phyloP scores from a whole-genome alignment of 2,113 vertebrate species.

The Corythoichthys intestinalis region DNA sequence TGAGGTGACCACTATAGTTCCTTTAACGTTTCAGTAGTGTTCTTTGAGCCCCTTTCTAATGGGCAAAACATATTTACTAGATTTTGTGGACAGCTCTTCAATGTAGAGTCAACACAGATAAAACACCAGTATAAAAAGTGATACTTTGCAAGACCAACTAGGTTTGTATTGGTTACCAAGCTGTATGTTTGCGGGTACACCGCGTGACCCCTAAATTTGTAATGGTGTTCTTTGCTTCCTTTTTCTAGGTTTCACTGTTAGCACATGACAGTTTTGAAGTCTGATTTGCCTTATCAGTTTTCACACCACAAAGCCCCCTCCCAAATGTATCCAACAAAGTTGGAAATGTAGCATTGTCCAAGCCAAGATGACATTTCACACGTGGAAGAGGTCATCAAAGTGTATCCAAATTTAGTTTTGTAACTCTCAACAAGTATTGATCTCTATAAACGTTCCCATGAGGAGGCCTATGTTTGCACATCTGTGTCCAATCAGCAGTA shows the following conservation, averaged over 20 bases:
- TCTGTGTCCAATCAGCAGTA: constrained; percentile 25
- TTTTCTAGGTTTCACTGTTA: not conserved
- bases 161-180: not conserved
- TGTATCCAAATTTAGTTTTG: constrained; percentile 1
- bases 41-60: not conserved
- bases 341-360: not conserved
- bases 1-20: not conserved
- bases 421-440: constrained; percentile 5
- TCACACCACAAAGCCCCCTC: not conserved
- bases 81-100: not conserved
- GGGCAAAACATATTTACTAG: not conserved
- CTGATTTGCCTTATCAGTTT: not conserved
- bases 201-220: not conserved
- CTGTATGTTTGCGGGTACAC: not conserved
- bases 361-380: not conserved
- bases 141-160: not conserved
- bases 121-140: not conserved
- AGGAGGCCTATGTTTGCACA: constrained; percentile 40
- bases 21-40: not conserved
- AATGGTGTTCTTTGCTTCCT: not conserved
- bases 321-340: not conserved
- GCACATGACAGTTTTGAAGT: too few relatives aligned
- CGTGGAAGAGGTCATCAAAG: not conserved
- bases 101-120: not conserved
- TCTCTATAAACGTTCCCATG: constrained; percentile 1